Base-by-base conservation (phyloP, 1,140 invertebrate species). In the Drosophila pruinosa region DNA sequence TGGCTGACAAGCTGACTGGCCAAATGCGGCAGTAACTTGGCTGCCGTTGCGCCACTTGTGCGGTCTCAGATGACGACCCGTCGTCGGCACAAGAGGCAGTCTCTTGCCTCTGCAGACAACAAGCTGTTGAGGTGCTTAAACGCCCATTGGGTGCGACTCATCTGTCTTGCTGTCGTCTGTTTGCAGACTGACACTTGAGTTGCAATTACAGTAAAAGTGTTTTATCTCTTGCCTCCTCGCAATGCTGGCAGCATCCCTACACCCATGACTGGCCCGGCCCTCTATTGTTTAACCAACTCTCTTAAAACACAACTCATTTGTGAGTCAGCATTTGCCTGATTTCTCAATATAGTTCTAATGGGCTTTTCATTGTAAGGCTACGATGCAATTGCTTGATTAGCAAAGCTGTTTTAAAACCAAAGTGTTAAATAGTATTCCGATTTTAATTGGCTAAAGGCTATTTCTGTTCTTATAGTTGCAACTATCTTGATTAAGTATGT, bases 21-120 rank as follows among this genome's bases (percentile, higher is more conserved):
- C 43, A 38, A 59, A 72, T 45, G 64, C 26, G 39, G 15, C 56
- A 54, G 31, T 69, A 63, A 68, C 63, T 68, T 70, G 59, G 31
- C 67, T 67, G 45, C 4, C 47, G 59, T 72, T 58, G 62, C 69
- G 61, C 75, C 74, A 76, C 64, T 78, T 88, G 77, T 81, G 75
- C 38, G 72, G 75, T 82, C 72, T 89, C 53, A 15, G 45, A 53
- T 78, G 83, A 74, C 52, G n/a, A n/a, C n/a, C n/a, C n/a, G 62
- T 36, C 36, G 56, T 38, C 17, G 47, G 31, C n/a, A 2, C 6
- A 12, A 34, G 19, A 31, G 15, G 63, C 61, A 58, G 54, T 61
- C 79, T 76, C 77, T 54, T 36, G 19, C 10, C 21, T 19, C 53
- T 45, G 53, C 34, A 69, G n/a, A n/a, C 47, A 73, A 58, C 57